Evolutionary conservation across 1,140 invertebrate species (phyloP).

Genomic region (Thaumatotibia leucotreta): DNA sequence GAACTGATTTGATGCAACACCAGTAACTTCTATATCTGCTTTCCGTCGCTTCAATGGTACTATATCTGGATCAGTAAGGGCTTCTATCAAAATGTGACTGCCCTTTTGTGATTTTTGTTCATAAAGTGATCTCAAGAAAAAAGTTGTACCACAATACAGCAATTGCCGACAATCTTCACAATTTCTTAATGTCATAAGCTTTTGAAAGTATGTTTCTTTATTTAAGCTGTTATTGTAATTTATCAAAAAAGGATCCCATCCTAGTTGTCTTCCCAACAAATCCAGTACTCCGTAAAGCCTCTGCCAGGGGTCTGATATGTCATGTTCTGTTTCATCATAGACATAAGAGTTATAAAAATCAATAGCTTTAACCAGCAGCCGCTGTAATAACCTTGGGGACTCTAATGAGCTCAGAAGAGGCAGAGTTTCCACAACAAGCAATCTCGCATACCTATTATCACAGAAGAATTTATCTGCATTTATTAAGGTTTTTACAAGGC

Average conservation of each 20-base stretch:
- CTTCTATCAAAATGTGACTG: constrained; percentile 69
- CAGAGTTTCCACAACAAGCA: constrained; percentile 85
- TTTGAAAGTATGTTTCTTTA: constrained; percentile 85
- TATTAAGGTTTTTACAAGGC: constrained; percentile 84
- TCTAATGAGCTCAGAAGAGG: constrained; percentile 83
- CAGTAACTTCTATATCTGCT: constrained; percentile 75
- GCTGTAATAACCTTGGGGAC: constrained; percentile 81
- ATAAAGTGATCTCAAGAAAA: constrained; percentile 84
- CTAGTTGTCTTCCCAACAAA: constrained; percentile 84
- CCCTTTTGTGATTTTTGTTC: constrained; percentile 79
- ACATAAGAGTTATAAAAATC: constrained; percentile 82
- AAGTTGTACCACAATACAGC: constrained; percentile 80
- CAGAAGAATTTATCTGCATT: constrained; percentile 86
- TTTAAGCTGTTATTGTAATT: constrained; percentile 71
- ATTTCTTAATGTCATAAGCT: constrained; percentile 74
- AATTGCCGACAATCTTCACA: constrained; percentile 79
- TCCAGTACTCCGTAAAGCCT: constrained; percentile 86
- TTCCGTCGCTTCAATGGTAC: constrained; percentile 73
- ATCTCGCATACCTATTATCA: constrained; percentile 84
- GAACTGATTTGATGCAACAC: constrained; percentile 81
- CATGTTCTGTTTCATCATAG: constrained; percentile 80
- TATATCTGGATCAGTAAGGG: constrained; percentile 63
- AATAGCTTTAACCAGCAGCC: constrained; percentile 79
- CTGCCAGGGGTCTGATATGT: constrained; percentile 87
- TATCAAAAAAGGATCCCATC: constrained; percentile 84